Conservation (phyloP, 2,888 invertebrate species). For the Ptilodon capucinus region DNA sequence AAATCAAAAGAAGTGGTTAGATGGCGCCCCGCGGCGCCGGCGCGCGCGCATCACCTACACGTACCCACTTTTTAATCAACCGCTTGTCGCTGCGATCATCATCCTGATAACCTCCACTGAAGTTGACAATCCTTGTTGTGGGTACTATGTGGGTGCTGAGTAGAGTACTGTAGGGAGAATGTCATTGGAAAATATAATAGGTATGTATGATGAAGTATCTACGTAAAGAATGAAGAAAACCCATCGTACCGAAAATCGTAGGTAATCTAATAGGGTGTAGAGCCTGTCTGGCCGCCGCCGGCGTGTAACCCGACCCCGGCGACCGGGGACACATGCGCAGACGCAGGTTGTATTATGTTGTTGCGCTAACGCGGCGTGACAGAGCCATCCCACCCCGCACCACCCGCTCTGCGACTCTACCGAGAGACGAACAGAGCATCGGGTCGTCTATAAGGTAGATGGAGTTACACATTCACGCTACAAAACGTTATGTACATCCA, state of each 20-base stretch:
- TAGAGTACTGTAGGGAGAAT: too few relatives aligned
- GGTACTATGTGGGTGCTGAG: too few relatives aligned
- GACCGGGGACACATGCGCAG: constrained; percentile 1
- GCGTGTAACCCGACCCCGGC: constrained; percentile 17
- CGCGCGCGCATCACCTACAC: background rate
- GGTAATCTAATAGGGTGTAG: background rate
- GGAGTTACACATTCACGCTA: constrained; percentile 20
- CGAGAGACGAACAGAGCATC: too few relatives aligned
- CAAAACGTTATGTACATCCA: constrained; percentile 7
- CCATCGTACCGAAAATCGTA: background rate
- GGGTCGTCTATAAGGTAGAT: too few relatives aligned
- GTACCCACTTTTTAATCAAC: background rate
- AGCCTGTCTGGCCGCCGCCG: background rate
- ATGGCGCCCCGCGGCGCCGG: background rate
- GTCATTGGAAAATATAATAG: too few relatives aligned
- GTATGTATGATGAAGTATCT: too few relatives aligned
- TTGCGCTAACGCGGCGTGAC: constrained; percentile 24
- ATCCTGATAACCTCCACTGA: background rate
- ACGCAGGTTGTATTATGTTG: constrained; percentile 20
- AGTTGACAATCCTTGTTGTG: background rate
- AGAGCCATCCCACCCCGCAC: constrained; percentile 4
- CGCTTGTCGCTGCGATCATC: background rate
- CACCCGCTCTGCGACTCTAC: background rate
- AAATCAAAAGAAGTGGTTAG: background rate
- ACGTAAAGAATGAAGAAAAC: background rate